Base-by-base conservation (phyloP, 2,888 invertebrate species). In the Rhimphoctona megacephalus region DNA sequence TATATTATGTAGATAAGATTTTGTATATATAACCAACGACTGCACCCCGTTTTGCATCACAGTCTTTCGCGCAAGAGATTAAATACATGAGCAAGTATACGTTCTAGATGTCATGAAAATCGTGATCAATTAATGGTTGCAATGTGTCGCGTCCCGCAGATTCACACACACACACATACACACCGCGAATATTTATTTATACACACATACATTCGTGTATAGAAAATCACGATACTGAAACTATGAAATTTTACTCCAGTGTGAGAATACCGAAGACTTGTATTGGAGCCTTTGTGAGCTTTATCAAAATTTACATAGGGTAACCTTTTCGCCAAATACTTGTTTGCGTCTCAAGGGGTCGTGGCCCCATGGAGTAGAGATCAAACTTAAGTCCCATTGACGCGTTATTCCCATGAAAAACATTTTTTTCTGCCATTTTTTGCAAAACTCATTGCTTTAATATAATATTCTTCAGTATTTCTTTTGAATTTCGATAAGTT, bases 121-220 rank as follows among this genome's bases (percentile, higher is more conserved):
- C 72, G 72, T 72, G 80, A 81, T 81, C 80, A 81, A 81, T 81
- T 72, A 72, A 81, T 73, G 64, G 72, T 39, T 61, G 43, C 77
- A 36, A 33, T 52, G 64, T 64, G 36, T 52, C 49, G 64, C 61
- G 49, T 81, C 61, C 66, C 22, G n/a, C 77, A 25, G 66, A 66
- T 54, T 76, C 43, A 22, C 19, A 64, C 25, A 78, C 67, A 54
- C 39, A 66, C 36, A 64, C 43, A 22, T 11, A 64, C 25, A 78
- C 67, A 54, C 39, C 36, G 52, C 22, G 39, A 67, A 52, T 67
- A 30, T 57, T 39, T 67, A 54, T 73, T 73, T 57, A 78, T 77
- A 49, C 76, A 64, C 76, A 67, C 25, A n/a, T 67, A 52, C 67
- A 52, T 78, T 78, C 49, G 25, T 78, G 39, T 25, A 57, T 73